These are phyloP conservation scores for Cyphomyrmex costatus DNA, from an alignment of 1,140 invertebrate species.

Conservation along the genomic window DNA sequence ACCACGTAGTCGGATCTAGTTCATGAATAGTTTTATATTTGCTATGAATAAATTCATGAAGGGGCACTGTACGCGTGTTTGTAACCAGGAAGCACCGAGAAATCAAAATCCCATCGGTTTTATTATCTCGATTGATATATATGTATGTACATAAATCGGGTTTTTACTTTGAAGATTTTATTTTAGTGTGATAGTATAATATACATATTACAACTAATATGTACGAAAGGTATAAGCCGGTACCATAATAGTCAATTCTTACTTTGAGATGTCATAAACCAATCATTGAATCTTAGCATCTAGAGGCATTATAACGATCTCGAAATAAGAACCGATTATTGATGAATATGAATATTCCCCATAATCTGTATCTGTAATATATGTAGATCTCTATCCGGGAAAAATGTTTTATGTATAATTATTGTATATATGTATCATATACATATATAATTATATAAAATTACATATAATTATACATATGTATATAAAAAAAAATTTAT, in stretches of 20 bases:
- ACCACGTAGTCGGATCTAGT: constrained; percentile 51
- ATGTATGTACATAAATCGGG: not conserved
- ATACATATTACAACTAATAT: not conserved
- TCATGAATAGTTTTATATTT: constrained; percentile 67
- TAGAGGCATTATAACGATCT: no score
- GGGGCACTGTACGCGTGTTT: constrained; percentile 23
- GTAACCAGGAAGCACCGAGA: constrained; percentile 35
- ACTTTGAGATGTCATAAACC: no score
- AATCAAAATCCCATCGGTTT: constrained; percentile 58
- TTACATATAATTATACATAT: no score
- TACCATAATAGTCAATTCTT: no score
- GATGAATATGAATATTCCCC: no score
- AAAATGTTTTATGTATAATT: no score
- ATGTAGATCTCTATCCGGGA: not conserved
- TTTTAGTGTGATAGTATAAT: constrained; percentile 9
- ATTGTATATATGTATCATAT: no score
- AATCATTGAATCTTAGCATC: no score
- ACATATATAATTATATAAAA: no score
- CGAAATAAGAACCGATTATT: no score
- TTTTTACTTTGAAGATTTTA: constrained; percentile 17
- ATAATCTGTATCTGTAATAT: constrained; percentile 3
- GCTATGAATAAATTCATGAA: constrained; percentile 67
- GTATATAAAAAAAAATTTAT: no score
- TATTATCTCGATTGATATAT: constrained; percentile 11
- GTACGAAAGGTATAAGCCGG: not conserved